These are phyloP conservation scores for Microchrysa polita DNA, from an alignment of 2,888 invertebrate species.

Conservation along the genomic window DNA sequence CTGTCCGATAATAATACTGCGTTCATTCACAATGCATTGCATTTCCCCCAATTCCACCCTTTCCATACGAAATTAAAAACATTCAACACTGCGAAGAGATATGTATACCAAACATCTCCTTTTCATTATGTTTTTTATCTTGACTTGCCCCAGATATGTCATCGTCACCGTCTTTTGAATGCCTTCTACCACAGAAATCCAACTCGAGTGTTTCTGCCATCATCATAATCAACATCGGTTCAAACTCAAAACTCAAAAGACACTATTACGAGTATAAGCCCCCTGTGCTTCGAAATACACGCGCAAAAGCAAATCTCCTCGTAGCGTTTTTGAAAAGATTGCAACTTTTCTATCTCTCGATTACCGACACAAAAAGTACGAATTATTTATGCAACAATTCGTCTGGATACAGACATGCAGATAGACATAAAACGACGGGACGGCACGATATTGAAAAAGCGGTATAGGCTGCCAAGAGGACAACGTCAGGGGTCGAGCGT, in stretches of 20 bases:
- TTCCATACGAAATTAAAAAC: not conserved
- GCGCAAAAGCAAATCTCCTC: too few species aligned
- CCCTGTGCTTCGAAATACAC: not conserved
- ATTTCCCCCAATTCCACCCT: not conserved
- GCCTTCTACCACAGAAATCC: slow-evolving; percentile 7
- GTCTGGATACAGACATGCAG: not conserved
- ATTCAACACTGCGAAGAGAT: not conserved
- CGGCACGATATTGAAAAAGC: not conserved
- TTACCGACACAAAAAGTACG: not conserved
- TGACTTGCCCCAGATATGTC: slow-evolving; percentile 14
- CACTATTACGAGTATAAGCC: not conserved
- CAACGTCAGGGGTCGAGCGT: not conserved
- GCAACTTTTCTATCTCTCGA: not conserved
- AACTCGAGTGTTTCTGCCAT: slow-evolving; percentile 14
- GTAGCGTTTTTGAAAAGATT: not conserved
- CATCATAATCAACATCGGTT: too few species aligned
- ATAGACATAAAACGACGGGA: too few species aligned
- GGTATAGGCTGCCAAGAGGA: not conserved
- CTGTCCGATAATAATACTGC: not conserved
- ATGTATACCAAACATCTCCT: not conserved
- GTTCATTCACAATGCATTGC: too few species aligned
- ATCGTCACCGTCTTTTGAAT: not conserved
- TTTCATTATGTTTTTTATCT: not conserved
- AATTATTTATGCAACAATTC: slow-evolving; percentile 37
- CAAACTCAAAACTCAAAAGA: not conserved